Percentiles rank a stretch among this genome's conserved stretches.
Conservation (phyloP, 1,140 invertebrate species). For the Trachymyrmex cornetzi region DNA sequence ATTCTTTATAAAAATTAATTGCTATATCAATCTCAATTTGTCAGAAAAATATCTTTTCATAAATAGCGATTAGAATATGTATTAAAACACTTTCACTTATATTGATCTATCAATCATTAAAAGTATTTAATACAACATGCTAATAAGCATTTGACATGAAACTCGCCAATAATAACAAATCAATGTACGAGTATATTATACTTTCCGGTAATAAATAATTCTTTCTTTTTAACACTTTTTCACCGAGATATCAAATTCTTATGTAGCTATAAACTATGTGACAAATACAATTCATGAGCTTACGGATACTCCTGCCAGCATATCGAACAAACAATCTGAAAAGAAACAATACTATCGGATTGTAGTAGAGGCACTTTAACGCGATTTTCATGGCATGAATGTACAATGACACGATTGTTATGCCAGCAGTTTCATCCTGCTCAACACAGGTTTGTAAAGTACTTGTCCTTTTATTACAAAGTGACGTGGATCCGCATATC, state of each 20-base stretch:
- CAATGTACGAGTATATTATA: neutral
- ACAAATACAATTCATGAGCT: conserved; percentile 62
- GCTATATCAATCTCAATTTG: neutral
- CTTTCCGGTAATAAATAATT: neutral
- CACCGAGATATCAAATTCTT: neutral
- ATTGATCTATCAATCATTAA: neutral
- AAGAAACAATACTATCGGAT: neutral
- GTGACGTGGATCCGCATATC: conserved; percentile 70
- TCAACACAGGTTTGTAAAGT: conserved; percentile 67
- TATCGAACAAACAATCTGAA: conserved; percentile 6
- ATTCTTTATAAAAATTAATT: conserved; percentile 10
- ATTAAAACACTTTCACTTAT: neutral
- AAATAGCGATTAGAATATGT: conserved; percentile 1
- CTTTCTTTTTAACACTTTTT: neutral
- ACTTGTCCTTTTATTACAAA: conserved; percentile 74
- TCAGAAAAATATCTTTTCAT: neutral
- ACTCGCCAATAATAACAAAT: neutral
- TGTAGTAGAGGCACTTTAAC: neutral
- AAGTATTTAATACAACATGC: conserved; percentile 2
- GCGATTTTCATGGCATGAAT: neutral
- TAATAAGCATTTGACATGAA: conserved; percentile 15
- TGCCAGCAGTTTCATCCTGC: conserved; percentile 59
- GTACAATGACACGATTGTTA: conserved; percentile 14
- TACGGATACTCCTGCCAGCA: conserved; percentile 55
- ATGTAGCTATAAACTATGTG: conserved; percentile 28